Conservation (phyloP, 1,140 invertebrate genomes). For the Glossosoma conforme region DNA sequence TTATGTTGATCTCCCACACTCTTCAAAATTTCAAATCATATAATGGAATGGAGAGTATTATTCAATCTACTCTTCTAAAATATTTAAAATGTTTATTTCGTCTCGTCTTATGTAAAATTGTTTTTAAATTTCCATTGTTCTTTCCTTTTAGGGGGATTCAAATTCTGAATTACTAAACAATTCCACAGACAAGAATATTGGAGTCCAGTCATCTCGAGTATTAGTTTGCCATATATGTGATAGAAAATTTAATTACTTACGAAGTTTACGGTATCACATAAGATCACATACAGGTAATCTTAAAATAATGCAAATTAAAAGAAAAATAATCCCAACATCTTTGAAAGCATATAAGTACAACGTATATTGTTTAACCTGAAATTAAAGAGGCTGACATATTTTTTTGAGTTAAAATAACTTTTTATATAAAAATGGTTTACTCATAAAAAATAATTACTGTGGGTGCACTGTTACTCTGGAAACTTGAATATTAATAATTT, state of each 20-base stretch:
- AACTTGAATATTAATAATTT: too few relatives aligned
- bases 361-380: neutral
- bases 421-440: neutral
- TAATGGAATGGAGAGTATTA: too few relatives aligned
- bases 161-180: neutral
- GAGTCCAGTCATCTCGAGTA: conserved; percentile 1
- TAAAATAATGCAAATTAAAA: neutral
- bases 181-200: neutral
- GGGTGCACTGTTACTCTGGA: too few relatives aligned
- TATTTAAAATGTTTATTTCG: neutral
- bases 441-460: neutral
- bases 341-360: too few relatives aligned
- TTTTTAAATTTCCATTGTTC: neutral
- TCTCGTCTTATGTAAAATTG: neutral
- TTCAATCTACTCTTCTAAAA: too few relatives aligned
- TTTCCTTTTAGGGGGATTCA: neutral
- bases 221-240: conserved; percentile 21
- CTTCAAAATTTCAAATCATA: too few relatives aligned
- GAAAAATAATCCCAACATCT: neutral
- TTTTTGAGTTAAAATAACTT: neutral
- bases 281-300: conserved; percentile 23
- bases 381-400: neutral
- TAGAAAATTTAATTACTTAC: conserved; percentile 18
- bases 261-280: conserved; percentile 21
- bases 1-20: too few relatives aligned